Percentiles rank a stretch among this genome's conserved stretches.
phyloP scores from a whole-genome alignment of 2,113 vertebrate species.

The Uropsilus gracilis region DNA sequence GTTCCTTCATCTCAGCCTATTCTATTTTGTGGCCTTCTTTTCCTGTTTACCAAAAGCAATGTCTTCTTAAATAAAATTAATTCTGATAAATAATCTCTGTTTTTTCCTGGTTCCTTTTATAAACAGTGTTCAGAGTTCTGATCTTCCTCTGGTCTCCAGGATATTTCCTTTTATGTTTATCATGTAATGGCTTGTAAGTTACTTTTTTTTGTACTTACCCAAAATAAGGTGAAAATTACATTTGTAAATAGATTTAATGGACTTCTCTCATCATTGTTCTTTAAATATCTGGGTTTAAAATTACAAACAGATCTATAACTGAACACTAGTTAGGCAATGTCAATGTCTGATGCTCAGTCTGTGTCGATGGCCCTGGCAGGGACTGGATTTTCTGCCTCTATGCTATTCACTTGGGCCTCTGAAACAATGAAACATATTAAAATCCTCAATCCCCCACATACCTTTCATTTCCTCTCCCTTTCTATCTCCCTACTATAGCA shows the following conservation, averaged over 20 bases:
- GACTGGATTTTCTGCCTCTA: accelerated
- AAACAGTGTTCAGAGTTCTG: constrained; percentile 17
- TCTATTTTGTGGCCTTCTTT: constrained; percentile 67
- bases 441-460: background rate
- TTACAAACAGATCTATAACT: background rate
- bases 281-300: constrained; percentile 11
- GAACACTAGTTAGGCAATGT: background rate
- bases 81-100: constrained; percentile 68
- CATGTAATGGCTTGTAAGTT: background rate
- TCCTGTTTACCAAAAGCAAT: constrained; percentile 77
- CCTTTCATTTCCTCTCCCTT: background rate
- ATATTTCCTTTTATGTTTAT: background rate
- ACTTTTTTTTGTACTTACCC: background rate
- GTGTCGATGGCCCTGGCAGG: background rate
- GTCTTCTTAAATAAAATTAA: constrained; percentile 77
- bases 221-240: background rate
- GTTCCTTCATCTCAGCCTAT: constrained; percentile 67
- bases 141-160: constrained; percentile 28
- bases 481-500: background rate
- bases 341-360: too few relatives aligned
- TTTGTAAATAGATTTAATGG: background rate
- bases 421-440: background rate
- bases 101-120: constrained; percentile 68
- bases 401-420: background rate
- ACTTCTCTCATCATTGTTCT: background rate